Evolutionary conservation across 2,888 invertebrate genomes (phyloP), one percentile per base, ranked within the genome.

Genomic region (Mimumesa dahlbomi): DNA sequence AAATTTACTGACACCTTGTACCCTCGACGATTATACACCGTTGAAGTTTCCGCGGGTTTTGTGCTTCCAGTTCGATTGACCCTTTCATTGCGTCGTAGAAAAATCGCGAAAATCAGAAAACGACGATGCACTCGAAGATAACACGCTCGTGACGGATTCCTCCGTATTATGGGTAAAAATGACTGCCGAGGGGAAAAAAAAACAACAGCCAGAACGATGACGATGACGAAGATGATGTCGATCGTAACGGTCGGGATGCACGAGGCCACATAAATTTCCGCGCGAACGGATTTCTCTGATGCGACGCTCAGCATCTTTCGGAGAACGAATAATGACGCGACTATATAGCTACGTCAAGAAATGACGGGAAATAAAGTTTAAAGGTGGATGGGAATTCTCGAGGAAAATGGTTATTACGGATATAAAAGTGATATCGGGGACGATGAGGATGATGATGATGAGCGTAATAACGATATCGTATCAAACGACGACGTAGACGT

Each of bases 401-500:
- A n/a, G 14, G 13, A 14, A 46, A 67, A 67, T 45, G 67, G 49
- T 67, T 67, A 67, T 50, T 56, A 56, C 45, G 19, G 56, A 22
- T 38, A 56, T 67, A 64, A 67, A 59, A 54, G 50, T 31, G 49
- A 53, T 56, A 64, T 48, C 56, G 56, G 42, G 22, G 16, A 49
- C 43, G 49, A 53, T 19, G 34, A 25, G 2, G 50, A 54, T 36
- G 31, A 59, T 34, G 52, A 46, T 49, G 58, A 66, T 56, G 59
- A 56, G 49, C 54, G 50, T 66, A 69, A 69, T 61, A 69, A 66
- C 49, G 49, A 59, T 52, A 66, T 22, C 66, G 48, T 21, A n/a
- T 5, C 40, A 38, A 7, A 7, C 25, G 25, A 25, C 25, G 7
- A 25, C 25, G 25, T 5, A 5, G 7, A 25, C 25, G 25, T 5